Evolutionary conservation across 1,140 invertebrate genomes (phyloP).

Genomic region (Camponotus floridanus): DNA sequence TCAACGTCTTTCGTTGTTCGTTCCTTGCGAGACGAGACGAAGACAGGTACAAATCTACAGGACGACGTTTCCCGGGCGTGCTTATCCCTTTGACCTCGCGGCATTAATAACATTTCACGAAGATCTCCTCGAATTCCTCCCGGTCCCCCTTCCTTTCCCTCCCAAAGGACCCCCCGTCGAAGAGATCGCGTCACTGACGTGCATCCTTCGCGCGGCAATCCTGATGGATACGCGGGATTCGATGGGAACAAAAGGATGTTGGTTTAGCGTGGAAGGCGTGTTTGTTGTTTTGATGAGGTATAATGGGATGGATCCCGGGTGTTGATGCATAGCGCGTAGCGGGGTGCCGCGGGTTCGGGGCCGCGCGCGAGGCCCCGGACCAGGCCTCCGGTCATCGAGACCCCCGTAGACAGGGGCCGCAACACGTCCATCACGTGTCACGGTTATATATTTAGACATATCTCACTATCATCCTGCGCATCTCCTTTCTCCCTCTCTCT

Average conservation of each 20-base stretch:
- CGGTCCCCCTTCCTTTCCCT: background rate
- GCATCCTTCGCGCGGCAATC: conserved; percentile 76
- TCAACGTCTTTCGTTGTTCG: conserved; percentile 58
- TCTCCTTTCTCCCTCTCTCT: conserved; percentile 66
- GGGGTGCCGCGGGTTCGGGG: conserved; percentile 79
- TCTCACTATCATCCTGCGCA: conserved; percentile 77
- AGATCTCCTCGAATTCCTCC: conserved; percentile 58
- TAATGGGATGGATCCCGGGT: conserved; percentile 85
- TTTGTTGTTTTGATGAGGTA: conserved; percentile 86
- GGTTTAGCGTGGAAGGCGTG: conserved; percentile 83
- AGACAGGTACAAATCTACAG: conserved; percentile 61
- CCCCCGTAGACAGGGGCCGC: conserved; percentile 83
- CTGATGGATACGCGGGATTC: conserved; percentile 83
- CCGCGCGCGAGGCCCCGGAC: conserved; percentile 57
- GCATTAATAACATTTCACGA: conserved; percentile 68
- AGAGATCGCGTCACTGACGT: conserved; percentile 72
- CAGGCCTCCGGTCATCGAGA: conserved; percentile 73
- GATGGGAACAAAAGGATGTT: conserved; percentile 84
- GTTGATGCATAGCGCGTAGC: conserved; percentile 86
- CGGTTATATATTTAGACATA: conserved; percentile 84
- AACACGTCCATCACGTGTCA: conserved; percentile 85
- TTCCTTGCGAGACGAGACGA: conserved; percentile 47
- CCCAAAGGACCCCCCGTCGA: conserved; percentile 51
- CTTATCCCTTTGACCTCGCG: conserved; percentile 48
- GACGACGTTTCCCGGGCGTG: conserved; percentile 44